Percentiles rank a stretch among this genome's conserved stretches.
Evolutionary conservation across 2,113 vertebrate genomes (phyloP).

Genomic region (Nerophis ophidion): DNA sequence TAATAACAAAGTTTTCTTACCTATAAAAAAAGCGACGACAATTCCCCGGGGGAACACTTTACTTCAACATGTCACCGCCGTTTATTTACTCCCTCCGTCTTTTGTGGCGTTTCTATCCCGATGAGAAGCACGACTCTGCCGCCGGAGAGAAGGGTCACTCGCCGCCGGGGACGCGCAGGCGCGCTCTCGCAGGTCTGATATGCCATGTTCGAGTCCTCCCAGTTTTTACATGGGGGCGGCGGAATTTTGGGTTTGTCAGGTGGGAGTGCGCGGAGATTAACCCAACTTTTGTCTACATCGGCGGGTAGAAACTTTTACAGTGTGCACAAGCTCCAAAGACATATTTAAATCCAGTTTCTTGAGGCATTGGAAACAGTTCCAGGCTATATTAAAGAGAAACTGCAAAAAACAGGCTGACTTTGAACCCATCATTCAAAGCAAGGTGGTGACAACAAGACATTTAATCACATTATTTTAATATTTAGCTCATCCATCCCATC

Average conservation of each 20-base stretch:
- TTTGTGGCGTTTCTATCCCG: slow-evolving; percentile 9
- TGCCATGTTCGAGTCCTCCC: slow-evolving; percentile 52
- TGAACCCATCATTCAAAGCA: too few relatives aligned
- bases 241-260: slow-evolving; percentile 32
- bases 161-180: slow-evolving; percentile 49
- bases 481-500: too few relatives aligned
- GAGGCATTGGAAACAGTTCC: too few relatives aligned
- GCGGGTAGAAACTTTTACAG: neutral
- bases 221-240: slow-evolving; percentile 54
- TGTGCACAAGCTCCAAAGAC: neutral
- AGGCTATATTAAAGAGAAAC: too few relatives aligned
- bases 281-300: slow-evolving; percentile 8
- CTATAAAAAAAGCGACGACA: slow-evolving; percentile 10
- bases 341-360: neutral
- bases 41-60: neutral
- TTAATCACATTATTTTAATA: too few relatives aligned
- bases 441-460: too few relatives aligned
- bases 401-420: too few relatives aligned
- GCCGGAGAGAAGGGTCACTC: neutral
- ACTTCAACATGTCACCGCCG: neutral
- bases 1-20: slow-evolving; percentile 37
- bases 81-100: neutral
- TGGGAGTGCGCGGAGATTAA: slow-evolving; percentile 9
- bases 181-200: slow-evolving; percentile 34
- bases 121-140: slow-evolving; percentile 13